A percentile compares a stretch with the other conserved stretches of the same genome.
Evolutionary conservation across 2,113 vertebrate genomes (phyloP).

Genomic region (Taurulus bubalis): DNA sequence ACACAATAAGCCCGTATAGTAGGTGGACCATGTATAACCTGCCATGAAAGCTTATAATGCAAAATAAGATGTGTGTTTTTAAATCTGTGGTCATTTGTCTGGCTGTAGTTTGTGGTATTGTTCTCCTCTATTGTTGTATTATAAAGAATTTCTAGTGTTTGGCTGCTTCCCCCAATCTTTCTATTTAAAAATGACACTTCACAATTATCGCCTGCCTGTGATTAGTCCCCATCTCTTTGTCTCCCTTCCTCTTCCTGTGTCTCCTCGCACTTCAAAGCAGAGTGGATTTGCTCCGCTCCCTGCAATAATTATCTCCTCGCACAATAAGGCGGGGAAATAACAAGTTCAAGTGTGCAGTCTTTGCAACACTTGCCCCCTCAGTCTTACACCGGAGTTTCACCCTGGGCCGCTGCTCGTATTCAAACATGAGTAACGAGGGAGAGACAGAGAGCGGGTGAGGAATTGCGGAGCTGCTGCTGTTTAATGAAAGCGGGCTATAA

Average conservation of each 20-base stretch:
- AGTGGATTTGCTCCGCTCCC: conserved; percentile 14
- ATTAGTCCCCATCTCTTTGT: conserved; percentile 30
- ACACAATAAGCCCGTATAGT: background rate
- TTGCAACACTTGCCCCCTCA: conserved; percentile 37
- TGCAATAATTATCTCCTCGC: conserved; percentile 34
- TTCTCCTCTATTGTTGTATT: background rate
- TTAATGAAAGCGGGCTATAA: conserved; percentile 48
- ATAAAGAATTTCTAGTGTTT: background rate
- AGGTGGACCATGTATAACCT: too few species aligned
- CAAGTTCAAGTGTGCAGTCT: conserved; percentile 53
- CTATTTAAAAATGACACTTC: conserved; percentile 12
- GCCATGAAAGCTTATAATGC: background rate
- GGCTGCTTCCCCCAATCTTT: background rate
- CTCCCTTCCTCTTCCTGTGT: conserved; percentile 27
- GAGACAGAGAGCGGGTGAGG: conserved; percentile 49
- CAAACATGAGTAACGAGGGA: conserved; percentile 35
- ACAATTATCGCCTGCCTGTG: conserved; percentile 12
- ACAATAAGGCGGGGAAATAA: conserved; percentile 57
- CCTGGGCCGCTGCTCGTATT: conserved; percentile 14
- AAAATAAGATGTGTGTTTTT: background rate
- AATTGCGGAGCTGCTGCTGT: conserved; percentile 40
- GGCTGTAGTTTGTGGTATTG: background rate
- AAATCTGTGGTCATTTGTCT: background rate
- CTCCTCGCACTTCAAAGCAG: conserved; percentile 39
- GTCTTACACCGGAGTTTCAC: conserved; percentile 19